These are phyloP conservation scores for Zhuqinia jingwanae DNA, from an alignment of 2,888 invertebrate genomes.

Conservation along the genomic window DNA sequence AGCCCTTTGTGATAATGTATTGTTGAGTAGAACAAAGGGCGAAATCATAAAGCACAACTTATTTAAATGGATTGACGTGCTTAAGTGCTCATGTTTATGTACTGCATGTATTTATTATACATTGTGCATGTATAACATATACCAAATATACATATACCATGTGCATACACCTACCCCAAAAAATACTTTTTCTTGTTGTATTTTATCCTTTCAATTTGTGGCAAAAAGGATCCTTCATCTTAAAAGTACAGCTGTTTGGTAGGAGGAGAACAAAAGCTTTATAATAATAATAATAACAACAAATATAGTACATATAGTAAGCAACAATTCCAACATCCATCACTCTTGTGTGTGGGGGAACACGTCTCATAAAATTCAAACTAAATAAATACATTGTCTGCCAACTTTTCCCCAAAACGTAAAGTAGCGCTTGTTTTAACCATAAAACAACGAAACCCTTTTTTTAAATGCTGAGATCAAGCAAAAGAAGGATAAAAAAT, in stretches of 20 bases:
- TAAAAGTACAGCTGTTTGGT: background rate
- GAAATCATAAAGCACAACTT: slow-evolving; percentile 46
- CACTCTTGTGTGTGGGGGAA: slow-evolving; percentile 45
- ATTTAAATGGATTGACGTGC: slow-evolving; percentile 55
- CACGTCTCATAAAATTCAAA: slow-evolving; percentile 64
- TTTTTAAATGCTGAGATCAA: slow-evolving; percentile 45
- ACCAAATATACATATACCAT: too few species aligned
- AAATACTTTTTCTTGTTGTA: slow-evolving; percentile 2
- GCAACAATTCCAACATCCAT: slow-evolving; percentile 68
- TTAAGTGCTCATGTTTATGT: slow-evolving; percentile 48
- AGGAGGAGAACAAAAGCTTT: background rate
- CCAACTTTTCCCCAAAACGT: slow-evolving; percentile 54
- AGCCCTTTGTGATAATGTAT: slow-evolving; percentile 13
- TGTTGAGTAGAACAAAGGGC: slow-evolving; percentile 43
- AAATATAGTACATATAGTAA: slow-evolving; percentile 35
- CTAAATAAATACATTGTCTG: slow-evolving; percentile 50
- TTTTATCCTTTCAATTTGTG: background rate
- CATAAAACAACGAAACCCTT: slow-evolving; percentile 26
- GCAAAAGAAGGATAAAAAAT: slow-evolving; percentile 32
- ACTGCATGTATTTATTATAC: background rate
- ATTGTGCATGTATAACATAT: too few species aligned
- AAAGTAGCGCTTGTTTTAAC: background rate
- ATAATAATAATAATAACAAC: slow-evolving; percentile 19
- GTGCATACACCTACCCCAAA: background rate
- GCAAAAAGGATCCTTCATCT: background rate